Evolutionary conservation across 2,888 invertebrate species (phyloP).

Genomic region (Dioctria rufipes): DNA sequence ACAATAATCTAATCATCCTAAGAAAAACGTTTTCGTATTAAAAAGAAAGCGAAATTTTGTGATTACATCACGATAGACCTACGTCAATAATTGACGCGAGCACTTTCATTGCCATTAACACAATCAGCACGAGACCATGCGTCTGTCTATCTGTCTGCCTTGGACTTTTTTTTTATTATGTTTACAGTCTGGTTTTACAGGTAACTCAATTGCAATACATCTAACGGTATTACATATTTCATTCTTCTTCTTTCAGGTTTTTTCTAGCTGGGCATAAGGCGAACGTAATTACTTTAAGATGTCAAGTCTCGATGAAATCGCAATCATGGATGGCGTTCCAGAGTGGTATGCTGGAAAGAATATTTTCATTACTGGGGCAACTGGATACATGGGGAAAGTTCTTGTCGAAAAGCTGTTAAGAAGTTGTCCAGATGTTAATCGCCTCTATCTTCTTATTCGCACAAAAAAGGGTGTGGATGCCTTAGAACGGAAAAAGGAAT

Average conservation of each 20-base stretch:
- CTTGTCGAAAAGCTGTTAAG: constrained; percentile 92
- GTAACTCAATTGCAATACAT: too few species aligned
- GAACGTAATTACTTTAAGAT: background rate
- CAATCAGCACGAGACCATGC: constrained; percentile 6
- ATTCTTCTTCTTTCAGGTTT: background rate
- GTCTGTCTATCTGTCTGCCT: background rate
- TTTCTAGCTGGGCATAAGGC: background rate
- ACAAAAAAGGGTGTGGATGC: constrained; percentile 78
- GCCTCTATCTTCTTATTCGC: constrained; percentile 79
- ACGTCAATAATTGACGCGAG: too few species aligned
- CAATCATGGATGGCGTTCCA: constrained; percentile 57
- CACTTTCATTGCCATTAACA: constrained; percentile 24
- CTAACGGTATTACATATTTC: too few species aligned
- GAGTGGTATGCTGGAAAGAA: constrained; percentile 69
- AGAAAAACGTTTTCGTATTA: too few species aligned
- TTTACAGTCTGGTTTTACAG: too few species aligned
- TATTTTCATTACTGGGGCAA: constrained; percentile 91
- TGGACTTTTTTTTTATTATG: too few species aligned
- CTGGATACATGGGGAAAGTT: constrained; percentile 96
- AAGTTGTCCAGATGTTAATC: constrained; percentile 75
- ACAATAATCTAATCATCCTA: too few species aligned
- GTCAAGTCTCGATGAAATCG: constrained; percentile 10
- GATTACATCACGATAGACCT: too few species aligned
- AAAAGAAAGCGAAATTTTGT: too few species aligned
- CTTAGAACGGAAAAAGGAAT: constrained; percentile 73